These are phyloP conservation scores for Mnemiopsis leidyi DNA, from an alignment of 37 sponge, comb jelly and placozoan genomes.

Conservation along the genomic window DNA sequence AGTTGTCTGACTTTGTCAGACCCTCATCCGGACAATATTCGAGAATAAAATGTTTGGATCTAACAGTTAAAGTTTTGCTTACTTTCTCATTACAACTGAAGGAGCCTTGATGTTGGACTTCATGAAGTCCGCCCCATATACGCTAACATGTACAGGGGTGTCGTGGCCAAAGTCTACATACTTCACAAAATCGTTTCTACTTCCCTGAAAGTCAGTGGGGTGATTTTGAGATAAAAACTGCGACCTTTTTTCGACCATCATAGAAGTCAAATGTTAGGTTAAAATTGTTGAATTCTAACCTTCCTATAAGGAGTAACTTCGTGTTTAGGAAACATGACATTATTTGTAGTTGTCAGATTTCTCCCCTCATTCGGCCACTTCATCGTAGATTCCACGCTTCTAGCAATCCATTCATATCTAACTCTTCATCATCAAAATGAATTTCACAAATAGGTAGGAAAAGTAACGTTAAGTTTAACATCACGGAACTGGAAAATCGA, in stretches of 20 bases:
- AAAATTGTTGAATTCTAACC: not conserved
- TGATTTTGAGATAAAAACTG: not conserved
- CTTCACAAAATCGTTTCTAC: constrained; percentile 58
- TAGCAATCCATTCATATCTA: constrained; percentile 21
- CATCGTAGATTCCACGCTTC: not conserved
- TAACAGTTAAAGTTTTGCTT: not conserved
- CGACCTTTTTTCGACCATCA: not conserved
- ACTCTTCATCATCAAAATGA: not conserved
- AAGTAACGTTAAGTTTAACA: too few species aligned
- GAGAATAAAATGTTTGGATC: not conserved
- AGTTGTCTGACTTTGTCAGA: too few species aligned
- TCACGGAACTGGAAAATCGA: too few species aligned
- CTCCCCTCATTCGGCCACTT: not conserved
- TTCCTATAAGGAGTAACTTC: constrained; percentile 1
- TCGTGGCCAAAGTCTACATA: constrained; percentile 48
- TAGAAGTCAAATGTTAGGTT: not conserved
- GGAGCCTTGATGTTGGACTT: not conserved
- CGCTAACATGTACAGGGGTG: not conserved
- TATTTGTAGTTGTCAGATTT: constrained; percentile 26
- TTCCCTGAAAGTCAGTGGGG: not conserved
- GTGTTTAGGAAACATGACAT: not conserved
- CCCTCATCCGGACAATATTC: too few species aligned
- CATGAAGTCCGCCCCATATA: constrained; percentile 41
- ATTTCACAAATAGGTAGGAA: too few species aligned
- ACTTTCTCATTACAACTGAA: not conserved